Evolutionary conservation across 2,888 invertebrate species (phyloP), one percentile per base, ranked within the genome.

Genomic region (Euzetes globulus): DNA sequence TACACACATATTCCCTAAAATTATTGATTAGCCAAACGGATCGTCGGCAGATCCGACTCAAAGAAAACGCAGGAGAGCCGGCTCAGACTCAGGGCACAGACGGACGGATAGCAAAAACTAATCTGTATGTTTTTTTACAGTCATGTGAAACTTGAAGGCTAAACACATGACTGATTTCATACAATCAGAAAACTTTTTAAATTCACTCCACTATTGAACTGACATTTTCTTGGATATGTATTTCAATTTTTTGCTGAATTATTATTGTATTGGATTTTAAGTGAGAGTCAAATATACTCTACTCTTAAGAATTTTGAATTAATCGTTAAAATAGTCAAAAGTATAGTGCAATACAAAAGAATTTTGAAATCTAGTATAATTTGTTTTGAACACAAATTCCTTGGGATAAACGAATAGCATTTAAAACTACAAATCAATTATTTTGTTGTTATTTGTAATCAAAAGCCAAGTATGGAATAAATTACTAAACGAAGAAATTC

Each of bases 21-120:
- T 41, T 65, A 65, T 65, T 65, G 65, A 65, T 65, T 65, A 65
- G 65, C 58, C 41, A 11, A 41, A 9, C n/a, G 41, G 41, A 41
- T 41, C 5, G 41, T 41, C 41, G 13, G 41, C 41, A 41, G 41
- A 41, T 41, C 41, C 41, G 41, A 1, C 5, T 41, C 11, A 41
- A 7, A 33, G 7, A 41, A 13, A 41, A 41, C 11, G 13, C 1
- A 11, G 13, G 41, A 1, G 41, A 41, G 6, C 13, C 41, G 7
- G 11, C 13, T 13, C 41, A 41, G 41, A 41, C 11, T 11, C 1
- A 11, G 13, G 41, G 41, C 11, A 41, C 5, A 41, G 41, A 13
- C 41, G 41, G 41, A 41, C 41, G 11, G 41, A 41, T 4, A 33
- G 33, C 5, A 9, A 9, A 41, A 9, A n/a, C n/a, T n/a, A 41